Evolutionary conservation across 2,888 invertebrate species (phyloP).

Genomic region (Arctia plantaginis): DNA sequence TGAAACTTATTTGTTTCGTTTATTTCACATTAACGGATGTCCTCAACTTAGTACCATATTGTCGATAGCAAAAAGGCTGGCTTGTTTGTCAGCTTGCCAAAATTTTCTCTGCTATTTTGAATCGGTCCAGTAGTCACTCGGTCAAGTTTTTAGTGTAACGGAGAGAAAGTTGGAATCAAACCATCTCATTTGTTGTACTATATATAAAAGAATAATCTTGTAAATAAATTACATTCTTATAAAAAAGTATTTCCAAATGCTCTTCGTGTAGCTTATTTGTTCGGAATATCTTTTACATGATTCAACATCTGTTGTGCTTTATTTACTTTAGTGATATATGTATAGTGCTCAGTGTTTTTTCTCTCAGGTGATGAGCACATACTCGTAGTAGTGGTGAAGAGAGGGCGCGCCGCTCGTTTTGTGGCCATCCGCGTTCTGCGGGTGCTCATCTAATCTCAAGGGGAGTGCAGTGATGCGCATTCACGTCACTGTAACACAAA

Average conservation of each 20-base stretch:
- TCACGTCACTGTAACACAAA: neutral
- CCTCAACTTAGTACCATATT: neutral
- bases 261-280: neutral
- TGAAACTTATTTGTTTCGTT: neutral
- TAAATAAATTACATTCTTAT: neutral
- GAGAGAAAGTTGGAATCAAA: neutral
- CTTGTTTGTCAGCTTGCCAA: neutral
- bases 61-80: neutral
- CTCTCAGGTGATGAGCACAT: neutral
- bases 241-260: neutral
- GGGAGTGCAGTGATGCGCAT: neutral
- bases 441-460: neutral
- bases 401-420: neutral
- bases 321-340: neutral
- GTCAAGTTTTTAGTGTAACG: neutral
- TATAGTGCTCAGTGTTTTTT: neutral
- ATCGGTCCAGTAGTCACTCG: neutral
- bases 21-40: neutral
- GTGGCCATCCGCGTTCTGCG: neutral
- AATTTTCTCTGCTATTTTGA: neutral
- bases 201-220: neutral
- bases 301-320: neutral
- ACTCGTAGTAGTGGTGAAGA: neutral
- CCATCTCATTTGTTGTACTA: neutral
- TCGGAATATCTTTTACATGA: neutral